Percentiles rank a stretch among this genome's conserved stretches.
These are phyloP conservation scores for Taenioides sp. DNA, from an alignment of 2,797 vertebrate species.

Conservation along the genomic window DNA sequence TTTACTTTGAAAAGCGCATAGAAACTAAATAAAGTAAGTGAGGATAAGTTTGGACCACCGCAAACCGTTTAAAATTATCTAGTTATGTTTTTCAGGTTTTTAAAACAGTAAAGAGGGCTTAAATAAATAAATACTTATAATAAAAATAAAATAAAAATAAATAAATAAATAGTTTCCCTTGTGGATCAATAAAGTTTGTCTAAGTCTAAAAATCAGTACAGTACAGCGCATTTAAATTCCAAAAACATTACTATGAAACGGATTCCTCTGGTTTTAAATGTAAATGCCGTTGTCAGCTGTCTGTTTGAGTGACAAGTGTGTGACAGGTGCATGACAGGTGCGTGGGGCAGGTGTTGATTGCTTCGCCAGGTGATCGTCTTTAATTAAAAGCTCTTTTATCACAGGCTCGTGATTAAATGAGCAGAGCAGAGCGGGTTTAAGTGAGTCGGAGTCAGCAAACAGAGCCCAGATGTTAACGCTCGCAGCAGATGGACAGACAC, in stretches of 20 bases:
- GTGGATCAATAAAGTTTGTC: too few species aligned
- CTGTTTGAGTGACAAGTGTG: neutral
- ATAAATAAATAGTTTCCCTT: too few species aligned
- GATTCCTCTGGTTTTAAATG: neutral
- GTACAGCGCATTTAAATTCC: neutral
- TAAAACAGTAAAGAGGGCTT: too few species aligned
- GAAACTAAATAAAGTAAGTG: too few species aligned
- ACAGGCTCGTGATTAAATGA: neutral
- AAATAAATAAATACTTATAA: too few species aligned
- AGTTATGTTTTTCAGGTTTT: too few species aligned
- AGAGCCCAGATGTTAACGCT: neutral
- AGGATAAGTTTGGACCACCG: too few species aligned
- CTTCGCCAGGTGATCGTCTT: conserved; percentile 3
- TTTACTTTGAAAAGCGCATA: too few species aligned
- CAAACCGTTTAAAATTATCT: too few species aligned
- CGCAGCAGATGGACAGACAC: neutral
- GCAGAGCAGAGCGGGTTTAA: neutral
- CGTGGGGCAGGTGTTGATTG: conserved; percentile 1
- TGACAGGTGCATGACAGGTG: neutral
- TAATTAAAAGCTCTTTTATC: conserved; percentile 8
- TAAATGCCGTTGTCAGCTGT: neutral
- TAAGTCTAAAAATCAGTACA: too few species aligned
- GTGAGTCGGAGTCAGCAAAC: conserved; percentile 3
- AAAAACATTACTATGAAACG: neutral
- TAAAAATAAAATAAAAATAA: too few species aligned